Evolutionary conservation across 2,113 vertebrate genomes (phyloP).

Genomic region (Cercopithecus mona): DNA sequence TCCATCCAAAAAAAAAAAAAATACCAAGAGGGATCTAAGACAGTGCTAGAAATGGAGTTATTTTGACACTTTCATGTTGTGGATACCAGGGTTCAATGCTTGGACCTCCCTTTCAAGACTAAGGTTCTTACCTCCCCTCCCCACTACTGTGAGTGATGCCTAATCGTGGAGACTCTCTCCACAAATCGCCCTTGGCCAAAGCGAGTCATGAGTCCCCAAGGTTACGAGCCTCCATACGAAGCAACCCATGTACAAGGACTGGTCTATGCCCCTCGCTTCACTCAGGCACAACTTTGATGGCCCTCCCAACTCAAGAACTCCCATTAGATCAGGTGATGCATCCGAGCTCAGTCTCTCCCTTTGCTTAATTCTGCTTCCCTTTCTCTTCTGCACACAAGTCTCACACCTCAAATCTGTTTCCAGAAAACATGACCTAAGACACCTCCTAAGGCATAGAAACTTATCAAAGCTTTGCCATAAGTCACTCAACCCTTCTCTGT

Average conservation of each 20-base stretch:
- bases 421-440: neutral
- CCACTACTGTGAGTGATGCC: neutral
- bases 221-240: neutral
- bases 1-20: too few species aligned
- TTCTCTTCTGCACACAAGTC: neutral
- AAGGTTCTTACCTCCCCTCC: neutral
- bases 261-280: neutral
- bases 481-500: neutral
- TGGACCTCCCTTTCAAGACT: neutral
- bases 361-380: neutral
- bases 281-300: neutral
- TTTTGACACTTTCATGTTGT: neutral
- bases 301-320: neutral
- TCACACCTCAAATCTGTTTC: neutral
- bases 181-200: neutral
- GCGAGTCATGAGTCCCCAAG: neutral
- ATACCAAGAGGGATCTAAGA: neutral
- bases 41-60: neutral
- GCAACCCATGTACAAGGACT: neutral
- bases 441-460: neutral
- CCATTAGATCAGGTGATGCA: too few species aligned
- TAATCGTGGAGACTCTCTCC: neutral
- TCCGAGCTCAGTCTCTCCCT: neutral
- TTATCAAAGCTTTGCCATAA: neutral
- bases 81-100: neutral